Evolutionary conservation across 2,888 invertebrate genomes (phyloP).

Genomic region (Glaucopsyche alexis): DNA sequence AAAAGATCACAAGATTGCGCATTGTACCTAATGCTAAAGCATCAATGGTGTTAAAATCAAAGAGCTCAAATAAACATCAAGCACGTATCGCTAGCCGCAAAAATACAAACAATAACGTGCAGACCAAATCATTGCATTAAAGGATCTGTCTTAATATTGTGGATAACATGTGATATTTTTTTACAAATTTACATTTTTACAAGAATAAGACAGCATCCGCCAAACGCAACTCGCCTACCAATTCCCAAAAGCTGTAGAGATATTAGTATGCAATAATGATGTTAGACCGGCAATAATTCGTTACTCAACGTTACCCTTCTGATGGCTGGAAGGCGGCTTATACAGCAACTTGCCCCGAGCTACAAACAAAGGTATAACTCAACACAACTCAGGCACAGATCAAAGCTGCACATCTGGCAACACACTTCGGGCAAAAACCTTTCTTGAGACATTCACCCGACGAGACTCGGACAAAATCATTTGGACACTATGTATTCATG

Average conservation of each 20-base stretch:
- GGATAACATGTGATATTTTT: constrained; percentile 40
- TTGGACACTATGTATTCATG: constrained; percentile 36
- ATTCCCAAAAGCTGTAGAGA: constrained; percentile 62
- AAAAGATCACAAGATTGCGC: background rate
- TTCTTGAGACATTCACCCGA: constrained; percentile 39
- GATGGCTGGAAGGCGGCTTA: constrained; percentile 71
- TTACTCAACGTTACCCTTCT: constrained; percentile 72
- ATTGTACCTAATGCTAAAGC: background rate
- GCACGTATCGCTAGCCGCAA: background rate
- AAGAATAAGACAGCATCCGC: constrained; percentile 60
- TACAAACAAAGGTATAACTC: constrained; percentile 75
- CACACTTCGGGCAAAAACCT: constrained; percentile 38
- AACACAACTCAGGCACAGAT: constrained; percentile 63
- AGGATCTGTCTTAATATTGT: constrained; percentile 55
- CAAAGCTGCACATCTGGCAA: constrained; percentile 41
- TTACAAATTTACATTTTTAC: constrained; percentile 46
- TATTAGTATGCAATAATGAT: constrained; percentile 64
- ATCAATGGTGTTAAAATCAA: background rate
- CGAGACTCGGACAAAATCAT: constrained; percentile 36
- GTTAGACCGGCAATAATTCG: constrained; percentile 59
- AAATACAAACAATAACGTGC: constrained; percentile 30
- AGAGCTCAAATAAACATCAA: background rate
- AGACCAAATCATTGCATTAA: background rate
- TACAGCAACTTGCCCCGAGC: constrained; percentile 66
- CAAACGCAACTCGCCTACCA: constrained; percentile 65